Conservation (phyloP, 2,113 vertebrate species). For the Amblyornis subalaris region DNA sequence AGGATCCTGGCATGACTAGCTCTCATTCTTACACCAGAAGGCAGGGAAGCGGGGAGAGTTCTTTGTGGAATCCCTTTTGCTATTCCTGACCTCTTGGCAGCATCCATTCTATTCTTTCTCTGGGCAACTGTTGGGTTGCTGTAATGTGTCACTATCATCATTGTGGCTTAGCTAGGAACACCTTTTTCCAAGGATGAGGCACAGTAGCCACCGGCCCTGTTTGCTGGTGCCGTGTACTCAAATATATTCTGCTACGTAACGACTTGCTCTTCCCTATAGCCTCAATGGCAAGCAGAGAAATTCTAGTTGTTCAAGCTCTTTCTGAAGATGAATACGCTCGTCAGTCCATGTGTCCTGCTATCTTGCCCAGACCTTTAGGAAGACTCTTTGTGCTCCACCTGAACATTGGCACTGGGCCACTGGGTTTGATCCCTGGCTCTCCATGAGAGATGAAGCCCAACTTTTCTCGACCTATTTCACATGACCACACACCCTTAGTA, state of each 20-base stretch:
- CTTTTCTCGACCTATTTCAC: background rate
- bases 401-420: rapidly evolving
- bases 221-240: background rate
- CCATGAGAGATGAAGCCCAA: background rate
- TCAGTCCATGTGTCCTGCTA: background rate
- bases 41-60: background rate
- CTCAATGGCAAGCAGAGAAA: background rate
- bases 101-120: background rate
- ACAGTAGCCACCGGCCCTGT: background rate
- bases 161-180: background rate
- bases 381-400: background rate
- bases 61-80: background rate
- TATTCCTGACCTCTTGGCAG: background rate
- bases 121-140: background rate
- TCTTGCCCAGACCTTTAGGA: background rate
- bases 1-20: background rate
- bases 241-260: background rate
- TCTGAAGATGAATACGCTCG: rapidly evolving
- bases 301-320: background rate
- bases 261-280: background rate
- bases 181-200: background rate
- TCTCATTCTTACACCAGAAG: background rate
- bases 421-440: background rate
- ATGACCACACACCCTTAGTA: background rate
- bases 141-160: background rate